These are phyloP conservation scores for Leptopilina syphax DNA, from an alignment of 2,888 invertebrate genomes.

Conservation along the genomic window DNA sequence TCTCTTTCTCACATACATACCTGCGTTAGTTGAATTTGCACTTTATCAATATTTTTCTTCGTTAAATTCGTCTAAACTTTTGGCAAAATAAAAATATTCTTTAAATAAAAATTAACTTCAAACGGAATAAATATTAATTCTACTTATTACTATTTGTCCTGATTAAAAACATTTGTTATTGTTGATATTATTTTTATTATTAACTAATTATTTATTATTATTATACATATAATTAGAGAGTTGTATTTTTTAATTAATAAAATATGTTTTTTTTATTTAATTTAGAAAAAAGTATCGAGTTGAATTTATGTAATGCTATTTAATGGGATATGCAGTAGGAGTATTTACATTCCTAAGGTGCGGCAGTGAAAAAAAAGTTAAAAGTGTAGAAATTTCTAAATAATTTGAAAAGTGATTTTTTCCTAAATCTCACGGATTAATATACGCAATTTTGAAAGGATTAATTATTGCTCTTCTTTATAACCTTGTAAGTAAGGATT, in stretches of 20 bases:
- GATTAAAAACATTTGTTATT: too few species aligned
- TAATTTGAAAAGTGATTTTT: not conserved
- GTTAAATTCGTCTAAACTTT: not conserved
- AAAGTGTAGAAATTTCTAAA: not conserved
- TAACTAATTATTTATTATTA: too few species aligned
- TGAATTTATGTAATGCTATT: too few species aligned
- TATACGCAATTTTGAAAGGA: not conserved
- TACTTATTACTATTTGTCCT: too few species aligned
- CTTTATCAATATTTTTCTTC: slow-evolving; percentile 11
- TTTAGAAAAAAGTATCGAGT: too few species aligned
- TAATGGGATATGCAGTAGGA: too few species aligned
- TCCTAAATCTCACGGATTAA: not conserved
- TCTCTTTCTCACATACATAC: slow-evolving; percentile 54
- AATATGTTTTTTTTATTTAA: too few species aligned
- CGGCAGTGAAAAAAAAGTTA: not conserved
- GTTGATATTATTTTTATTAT: too few species aligned
- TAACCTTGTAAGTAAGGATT: slow-evolving; percentile 6
- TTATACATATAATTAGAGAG: too few species aligned
- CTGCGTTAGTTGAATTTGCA: slow-evolving; percentile 10
- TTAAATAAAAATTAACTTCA: too few species aligned
- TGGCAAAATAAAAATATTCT: not conserved
- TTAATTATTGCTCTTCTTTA: not conserved
- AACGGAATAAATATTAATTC: too few species aligned
- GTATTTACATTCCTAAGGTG: not conserved
- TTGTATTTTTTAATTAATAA: too few species aligned